Base-by-base conservation (phyloP, 2,113 vertebrate genomes). In the Ramphastos sulfuratus region DNA sequence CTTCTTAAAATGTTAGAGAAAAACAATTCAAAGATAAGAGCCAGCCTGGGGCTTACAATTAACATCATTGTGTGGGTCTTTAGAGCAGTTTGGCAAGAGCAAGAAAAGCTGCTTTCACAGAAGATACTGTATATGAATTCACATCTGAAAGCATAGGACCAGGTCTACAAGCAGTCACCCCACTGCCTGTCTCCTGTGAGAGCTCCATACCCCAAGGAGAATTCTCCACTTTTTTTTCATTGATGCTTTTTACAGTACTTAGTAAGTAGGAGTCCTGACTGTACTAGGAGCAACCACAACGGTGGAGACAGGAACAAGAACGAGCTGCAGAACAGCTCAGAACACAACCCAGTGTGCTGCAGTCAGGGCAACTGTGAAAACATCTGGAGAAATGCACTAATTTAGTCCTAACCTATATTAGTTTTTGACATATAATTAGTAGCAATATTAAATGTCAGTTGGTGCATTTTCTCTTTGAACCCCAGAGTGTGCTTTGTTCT, bases 11-110 rank as follows among this genome's bases (percentile, higher is more conserved):
- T 70, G 85, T 90, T 93, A 77, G 87, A 74, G 87, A 72, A 90
- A 92, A 93, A 96, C 95, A 95, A 95, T 94, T 94, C 42, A 33
- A 69, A 96, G 93, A 94, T 91, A 95, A 94, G 82, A 93, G 87
- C 79, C 91, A 90, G 85, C 93, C 89, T 95, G 89, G 71, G 91
- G 89, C 33, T 94, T 72, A 94, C 91, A 90, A 91, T 91, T 94
- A 65, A 85, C 69, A 91, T 90, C 91, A 92, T 81, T 95, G 87
- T 96, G 87, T 72, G 79, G 87, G 72, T 85, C 73, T 92, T 83
- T 31, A 50, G 69, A 73, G 82, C 79, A 87, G 79, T 75, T 79
- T 94, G 87, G 85, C 85, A 72, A 33, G 76, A 91, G 50, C 80
- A 90, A 89, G 94, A 94, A 91, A 72, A 93, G 94, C 90, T 83